A percentile compares a stretch with the other conserved stretches of the same genome.
These are phyloP conservation scores for Lophius piscatorius DNA, from an alignment of 2,113 vertebrate genomes.

Conservation along the genomic window DNA sequence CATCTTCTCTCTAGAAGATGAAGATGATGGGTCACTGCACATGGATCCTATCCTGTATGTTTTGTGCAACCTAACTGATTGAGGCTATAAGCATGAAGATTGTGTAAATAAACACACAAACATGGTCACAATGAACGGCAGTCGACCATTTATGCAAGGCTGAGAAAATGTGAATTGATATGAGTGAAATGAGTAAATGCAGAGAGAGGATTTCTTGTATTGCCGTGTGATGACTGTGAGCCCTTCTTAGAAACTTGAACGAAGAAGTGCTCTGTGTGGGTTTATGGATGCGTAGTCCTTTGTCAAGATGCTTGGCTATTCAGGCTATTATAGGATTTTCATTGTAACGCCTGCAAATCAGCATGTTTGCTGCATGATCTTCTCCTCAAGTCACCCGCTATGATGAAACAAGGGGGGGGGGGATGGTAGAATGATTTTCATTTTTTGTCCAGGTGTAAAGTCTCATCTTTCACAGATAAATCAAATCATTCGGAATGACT, in stretches of 20 bases:
- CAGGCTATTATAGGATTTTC: conserved; percentile 34
- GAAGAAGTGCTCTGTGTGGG: conserved; percentile 45
- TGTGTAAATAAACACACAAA: background rate
- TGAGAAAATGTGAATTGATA: conserved; percentile 25
- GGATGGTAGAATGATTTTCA: background rate
- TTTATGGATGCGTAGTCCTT: conserved; percentile 35
- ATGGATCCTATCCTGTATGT: conserved; percentile 2
- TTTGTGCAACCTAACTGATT: no score
- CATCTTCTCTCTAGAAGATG: no score
- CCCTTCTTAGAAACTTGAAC: conserved; percentile 36
- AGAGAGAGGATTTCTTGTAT: conserved; percentile 5
- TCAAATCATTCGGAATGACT: no score
- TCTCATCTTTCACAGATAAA: no score
- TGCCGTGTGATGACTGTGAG: conserved; percentile 30
- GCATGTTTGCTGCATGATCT: conserved; percentile 16
- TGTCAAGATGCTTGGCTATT: conserved; percentile 49
- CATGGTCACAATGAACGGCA: conserved; percentile 30
- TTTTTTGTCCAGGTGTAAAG: no score
- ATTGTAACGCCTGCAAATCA: conserved; percentile 41
- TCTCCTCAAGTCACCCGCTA: conserved; percentile 26
- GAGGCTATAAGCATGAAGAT: background rate
- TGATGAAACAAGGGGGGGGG: background rate
- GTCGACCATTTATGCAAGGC: conserved; percentile 19
- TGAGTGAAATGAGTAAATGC: conserved; percentile 6
- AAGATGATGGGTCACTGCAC: no score